Evolutionary conservation across 2,797 vertebrate species (phyloP).

Genomic region (Helicolenus hilgendorfi): DNA sequence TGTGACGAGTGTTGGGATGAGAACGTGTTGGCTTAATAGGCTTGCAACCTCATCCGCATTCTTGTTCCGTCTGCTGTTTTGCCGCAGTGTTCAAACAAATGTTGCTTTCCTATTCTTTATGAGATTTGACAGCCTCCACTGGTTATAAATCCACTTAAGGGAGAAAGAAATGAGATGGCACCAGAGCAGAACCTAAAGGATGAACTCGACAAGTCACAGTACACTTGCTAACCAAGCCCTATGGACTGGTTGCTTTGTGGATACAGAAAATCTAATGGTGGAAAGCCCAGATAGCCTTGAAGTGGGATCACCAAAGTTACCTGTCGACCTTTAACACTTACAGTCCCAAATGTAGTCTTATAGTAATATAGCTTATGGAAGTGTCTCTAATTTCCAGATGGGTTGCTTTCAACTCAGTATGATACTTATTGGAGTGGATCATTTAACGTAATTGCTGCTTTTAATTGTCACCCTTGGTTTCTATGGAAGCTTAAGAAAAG

Average conservation of each 20-base stretch:
- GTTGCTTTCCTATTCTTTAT: not conserved
- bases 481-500: not conserved
- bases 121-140: not conserved
- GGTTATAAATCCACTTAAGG: not conserved
- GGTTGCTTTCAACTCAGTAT: not conserved
- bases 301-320: not conserved
- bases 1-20: not conserved
- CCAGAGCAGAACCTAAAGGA: not conserved
- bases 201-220: not conserved
- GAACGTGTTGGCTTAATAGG: not conserved
- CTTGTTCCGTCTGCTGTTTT: not conserved
- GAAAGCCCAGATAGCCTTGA: not conserved
- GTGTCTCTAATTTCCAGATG: not conserved
- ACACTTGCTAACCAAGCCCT: not conserved
- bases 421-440: not conserved
- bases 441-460: not conserved
- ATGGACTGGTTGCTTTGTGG: not conserved
- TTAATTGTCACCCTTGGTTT: not conserved
- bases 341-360: not conserved
- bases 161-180: not conserved
- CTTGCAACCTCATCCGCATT: not conserved
- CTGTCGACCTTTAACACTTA: not conserved
- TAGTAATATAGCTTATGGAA: not conserved
- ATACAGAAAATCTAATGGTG: not conserved
- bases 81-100: not conserved